Evolutionary conservation across 2,113 vertebrate genomes (phyloP).

Genomic region (Percopsis transmontana): DNA sequence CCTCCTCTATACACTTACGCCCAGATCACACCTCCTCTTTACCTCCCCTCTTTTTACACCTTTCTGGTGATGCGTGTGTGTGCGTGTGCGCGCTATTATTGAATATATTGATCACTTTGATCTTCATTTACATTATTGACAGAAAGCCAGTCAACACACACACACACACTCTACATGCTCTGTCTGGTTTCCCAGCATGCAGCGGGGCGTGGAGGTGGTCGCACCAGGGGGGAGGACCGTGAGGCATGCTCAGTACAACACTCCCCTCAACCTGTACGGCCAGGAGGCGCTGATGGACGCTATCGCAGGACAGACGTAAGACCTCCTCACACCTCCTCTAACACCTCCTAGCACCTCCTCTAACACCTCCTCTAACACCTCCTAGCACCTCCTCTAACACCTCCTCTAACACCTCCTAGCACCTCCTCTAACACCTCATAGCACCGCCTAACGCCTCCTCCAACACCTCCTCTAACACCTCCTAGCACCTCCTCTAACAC

Average conservation of each 20-base stretch:
- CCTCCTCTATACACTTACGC: conserved; percentile 40
- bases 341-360: background rate
- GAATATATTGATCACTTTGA: too few species aligned
- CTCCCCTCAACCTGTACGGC: conserved; percentile 98
- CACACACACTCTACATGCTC: conserved; percentile 1
- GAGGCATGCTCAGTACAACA: conserved; percentile 99
- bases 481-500: too few species aligned
- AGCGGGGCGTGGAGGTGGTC: conserved; percentile 78
- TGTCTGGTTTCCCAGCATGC: conserved; percentile 31
- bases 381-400: background rate
- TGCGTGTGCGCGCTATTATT: too few species aligned
- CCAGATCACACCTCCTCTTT: too few species aligned
- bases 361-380: background rate
- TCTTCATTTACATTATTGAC: conserved; percentile 44
- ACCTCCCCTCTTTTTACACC: too few species aligned
- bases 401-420: background rate
- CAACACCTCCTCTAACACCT: too few species aligned
- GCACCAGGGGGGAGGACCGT: conserved; percentile 96
- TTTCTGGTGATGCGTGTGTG: too few species aligned
- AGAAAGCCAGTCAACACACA: background rate
- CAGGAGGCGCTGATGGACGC: conserved; percentile 99
- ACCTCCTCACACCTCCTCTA: background rate
- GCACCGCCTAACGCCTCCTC: too few species aligned
- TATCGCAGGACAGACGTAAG: conserved; percentile 95
- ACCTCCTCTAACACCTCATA: too few species aligned